These are phyloP conservation scores for Oryzias curvinotus DNA, from an alignment of 2,113 vertebrate species.

Conservation along the genomic window DNA sequence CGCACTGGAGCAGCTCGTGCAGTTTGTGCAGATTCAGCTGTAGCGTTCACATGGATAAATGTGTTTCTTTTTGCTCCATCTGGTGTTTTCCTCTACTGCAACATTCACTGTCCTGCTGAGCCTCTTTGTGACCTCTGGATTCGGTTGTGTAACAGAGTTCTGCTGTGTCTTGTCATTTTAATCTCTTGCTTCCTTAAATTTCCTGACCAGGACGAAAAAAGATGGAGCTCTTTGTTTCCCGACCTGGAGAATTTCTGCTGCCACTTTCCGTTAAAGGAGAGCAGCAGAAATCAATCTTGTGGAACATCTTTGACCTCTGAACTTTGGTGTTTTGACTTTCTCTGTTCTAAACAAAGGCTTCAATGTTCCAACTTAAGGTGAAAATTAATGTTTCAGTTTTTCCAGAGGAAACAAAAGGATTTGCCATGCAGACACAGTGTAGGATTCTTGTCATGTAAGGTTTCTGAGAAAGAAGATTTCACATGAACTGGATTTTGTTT, in stretches of 20 bases:
- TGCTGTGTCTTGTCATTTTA: constrained; percentile 66
- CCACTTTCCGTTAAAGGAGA: background rate
- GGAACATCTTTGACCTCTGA: constrained; percentile 13
- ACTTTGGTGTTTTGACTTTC: background rate
- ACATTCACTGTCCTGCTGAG: constrained; percentile 16
- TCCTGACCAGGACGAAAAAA: constrained; percentile 44
- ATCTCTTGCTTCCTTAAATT: constrained; percentile 57
- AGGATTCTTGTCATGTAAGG: no score
- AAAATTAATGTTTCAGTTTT: background rate
- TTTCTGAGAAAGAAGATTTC: no score
- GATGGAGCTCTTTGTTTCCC: constrained; percentile 18
- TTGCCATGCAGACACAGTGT: no score
- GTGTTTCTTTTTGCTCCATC: constrained; percentile 16
- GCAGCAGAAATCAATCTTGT: background rate
- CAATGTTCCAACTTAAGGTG: background rate
- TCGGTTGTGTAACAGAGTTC: constrained; percentile 32
- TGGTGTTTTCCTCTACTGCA: constrained; percentile 32
- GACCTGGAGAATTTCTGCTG: background rate
- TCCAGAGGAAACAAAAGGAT: no score
- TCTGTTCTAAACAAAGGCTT: background rate
- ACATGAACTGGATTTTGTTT: no score
- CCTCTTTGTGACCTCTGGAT: constrained; percentile 20
- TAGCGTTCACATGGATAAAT: constrained; percentile 27
- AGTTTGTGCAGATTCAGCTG: constrained; percentile 37
- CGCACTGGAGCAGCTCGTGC: background rate